These are phyloP conservation scores for Lethrus apterus DNA, from an alignment of 1,140 invertebrate species.

Conservation along the genomic window DNA sequence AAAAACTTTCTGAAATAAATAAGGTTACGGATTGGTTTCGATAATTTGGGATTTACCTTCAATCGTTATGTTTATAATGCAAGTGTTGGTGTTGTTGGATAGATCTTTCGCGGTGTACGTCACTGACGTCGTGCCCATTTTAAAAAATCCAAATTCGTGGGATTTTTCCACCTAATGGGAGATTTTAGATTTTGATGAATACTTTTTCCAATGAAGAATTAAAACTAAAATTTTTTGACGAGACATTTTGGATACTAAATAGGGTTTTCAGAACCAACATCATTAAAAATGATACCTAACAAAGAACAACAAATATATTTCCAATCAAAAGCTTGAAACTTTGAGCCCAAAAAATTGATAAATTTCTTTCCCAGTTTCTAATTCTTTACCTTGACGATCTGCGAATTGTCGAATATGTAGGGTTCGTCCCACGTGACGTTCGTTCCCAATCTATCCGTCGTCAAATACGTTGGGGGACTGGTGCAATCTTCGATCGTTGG, in stretches of 20 bases:
- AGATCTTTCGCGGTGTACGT: slow-evolving; percentile 53
- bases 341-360: not conserved
- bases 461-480: slow-evolving; percentile 49
- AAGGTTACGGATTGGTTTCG: not conserved
- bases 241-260: too few relatives aligned
- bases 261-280: too few relatives aligned
- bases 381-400: slow-evolving; percentile 29
- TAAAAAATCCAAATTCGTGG: slow-evolving; percentile 47
- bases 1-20: slow-evolving; percentile 27
- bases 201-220: too few relatives aligned
- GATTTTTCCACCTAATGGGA: slow-evolving; percentile 27
- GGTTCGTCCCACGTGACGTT: slow-evolving; percentile 59
- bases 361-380: not conserved
- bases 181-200: too few relatives aligned
- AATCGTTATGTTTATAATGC: slow-evolving; percentile 55
- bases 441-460: slow-evolving; percentile 36
- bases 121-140: slow-evolving; percentile 50
- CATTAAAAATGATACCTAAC: too few relatives aligned
- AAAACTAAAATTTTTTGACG: too few relatives aligned
- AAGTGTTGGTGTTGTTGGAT: slow-evolving; percentile 53
- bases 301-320: too few relatives aligned
- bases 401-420: slow-evolving; percentile 62
- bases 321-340: too few relatives aligned
- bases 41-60: slow-evolving; percentile 45
- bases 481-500: slow-evolving; percentile 57